A percentile compares a stretch with the other conserved stretches of the same genome.
phyloP scores from a whole-genome alignment of 2,113 vertebrate genomes.

The Anhinga rufa region DNA sequence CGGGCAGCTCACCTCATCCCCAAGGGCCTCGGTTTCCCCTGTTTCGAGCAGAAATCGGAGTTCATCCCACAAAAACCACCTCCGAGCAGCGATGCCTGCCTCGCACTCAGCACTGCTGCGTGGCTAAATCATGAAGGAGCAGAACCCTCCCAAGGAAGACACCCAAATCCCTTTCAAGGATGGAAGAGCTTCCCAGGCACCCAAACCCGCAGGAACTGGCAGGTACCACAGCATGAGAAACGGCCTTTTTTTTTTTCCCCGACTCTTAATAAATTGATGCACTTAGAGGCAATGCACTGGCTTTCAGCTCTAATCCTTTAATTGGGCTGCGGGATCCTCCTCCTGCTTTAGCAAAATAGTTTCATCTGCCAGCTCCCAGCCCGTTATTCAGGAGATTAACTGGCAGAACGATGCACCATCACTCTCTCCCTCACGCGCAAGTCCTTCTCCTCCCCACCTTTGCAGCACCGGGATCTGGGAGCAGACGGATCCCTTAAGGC shows the following conservation, averaged over 20 bases:
- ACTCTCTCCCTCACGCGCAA: neutral
- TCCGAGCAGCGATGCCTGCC: neutral
- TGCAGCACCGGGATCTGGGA: neutral
- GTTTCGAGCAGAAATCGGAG: neutral
- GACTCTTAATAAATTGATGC: neutral
- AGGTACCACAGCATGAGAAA: neutral
- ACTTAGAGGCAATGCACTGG: neutral
- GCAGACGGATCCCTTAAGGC: neutral
- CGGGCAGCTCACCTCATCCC: neutral
- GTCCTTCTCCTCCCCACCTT: neutral
- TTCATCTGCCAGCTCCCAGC: neutral
- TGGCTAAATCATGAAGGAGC: neutral
- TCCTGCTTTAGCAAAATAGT: neutral
- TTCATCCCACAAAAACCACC: neutral
- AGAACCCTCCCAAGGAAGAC: neutral
- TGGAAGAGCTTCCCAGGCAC: neutral
- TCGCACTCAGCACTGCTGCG: neutral
- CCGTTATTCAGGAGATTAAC: neutral
- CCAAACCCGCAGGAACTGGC: accelerated
- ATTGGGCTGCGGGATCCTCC: neutral
- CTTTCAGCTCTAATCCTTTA: neutral
- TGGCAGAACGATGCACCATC: neutral
- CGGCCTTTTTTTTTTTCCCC: neutral
- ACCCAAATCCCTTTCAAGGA: neutral
- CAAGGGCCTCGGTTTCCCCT: neutral